Evolutionary conservation across 1,140 invertebrate species (phyloP), one percentile per base, ranked within the genome.

Genomic region (Ericerus pela): DNA sequence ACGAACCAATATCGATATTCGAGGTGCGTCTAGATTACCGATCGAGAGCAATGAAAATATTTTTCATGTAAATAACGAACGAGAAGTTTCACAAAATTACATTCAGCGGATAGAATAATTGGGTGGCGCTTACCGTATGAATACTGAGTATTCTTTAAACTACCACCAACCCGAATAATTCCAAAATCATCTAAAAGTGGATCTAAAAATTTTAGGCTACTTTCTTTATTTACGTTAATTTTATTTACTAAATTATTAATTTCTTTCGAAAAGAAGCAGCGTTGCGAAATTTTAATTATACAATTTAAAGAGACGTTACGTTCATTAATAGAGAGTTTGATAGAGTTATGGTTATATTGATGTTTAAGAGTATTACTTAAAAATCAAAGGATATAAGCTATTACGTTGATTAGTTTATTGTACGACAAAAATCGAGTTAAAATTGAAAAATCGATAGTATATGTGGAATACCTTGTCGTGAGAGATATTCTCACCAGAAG

Each of bases 1-100:
- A 63, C 36, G 20, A 65, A 61, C 67, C 67, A 68, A 53, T 65
- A 70, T 47, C 63, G 60, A 18, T 60, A 18, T 16, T 66, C 20
- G 8, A 68, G 14, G 5, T 59, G 53, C 2, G 58, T 57, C 36
- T 61, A 57, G 12, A 67, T 36, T 1, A 58, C n/a, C 0, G 60
- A 62, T 24, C 62, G 58, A 12, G 64, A 64, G 28, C 56, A 55
- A 59, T 71, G 68, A 12, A 66, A 58, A 55, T 63, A 43, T 56
- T 37, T 33, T 28, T 31, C 11, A 55, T 70, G 68, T 41, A 62
- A 59, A 53, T 65, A 18, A 4, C 63, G 60, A 27, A 68, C 67
- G 5, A 69, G 47, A 14, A 68, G 31, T 56, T 59, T 62, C 59
- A 68, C 66, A 65, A 71, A 8, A 67, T 58, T 37, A 30, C 30